These are phyloP conservation scores for Rhynchomys soricoides DNA, from an alignment of 2,113 vertebrate species.

Conservation along the genomic window DNA sequence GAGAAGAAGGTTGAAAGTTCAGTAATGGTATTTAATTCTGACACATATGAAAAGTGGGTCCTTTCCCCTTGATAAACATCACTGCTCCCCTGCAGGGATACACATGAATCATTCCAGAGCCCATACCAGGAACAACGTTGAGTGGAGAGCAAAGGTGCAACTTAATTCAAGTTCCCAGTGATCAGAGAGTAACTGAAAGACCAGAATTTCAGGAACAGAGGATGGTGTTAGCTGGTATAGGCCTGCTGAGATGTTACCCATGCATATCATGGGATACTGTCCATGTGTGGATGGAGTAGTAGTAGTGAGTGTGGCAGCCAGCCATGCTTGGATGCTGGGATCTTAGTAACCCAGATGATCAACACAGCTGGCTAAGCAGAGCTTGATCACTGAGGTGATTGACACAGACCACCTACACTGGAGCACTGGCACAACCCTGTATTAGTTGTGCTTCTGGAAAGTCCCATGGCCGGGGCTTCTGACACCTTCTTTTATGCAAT, in stretches of 20 bases:
- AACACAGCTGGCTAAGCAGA: background rate
- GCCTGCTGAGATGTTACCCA: background rate
- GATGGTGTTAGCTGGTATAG: background rate
- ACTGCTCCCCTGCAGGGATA: background rate
- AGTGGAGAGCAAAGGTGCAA: background rate
- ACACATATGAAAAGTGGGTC: slow-evolving; percentile 58
- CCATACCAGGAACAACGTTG: background rate
- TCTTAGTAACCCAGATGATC: background rate
- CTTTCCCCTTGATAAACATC: slow-evolving; percentile 46
- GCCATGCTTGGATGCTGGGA: background rate
- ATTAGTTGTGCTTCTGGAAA: background rate
- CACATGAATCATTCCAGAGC: slow-evolving; percentile 20
- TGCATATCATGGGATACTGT: background rate
- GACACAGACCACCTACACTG: background rate
- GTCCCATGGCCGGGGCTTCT: background rate
- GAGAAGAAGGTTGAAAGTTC: slow-evolving; percentile 76
- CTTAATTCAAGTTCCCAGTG: background rate
- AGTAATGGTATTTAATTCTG: slow-evolving; percentile 63
- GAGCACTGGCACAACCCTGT: background rate
- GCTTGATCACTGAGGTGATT: background rate
- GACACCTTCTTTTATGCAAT: too few species aligned
- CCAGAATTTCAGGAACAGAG: background rate
- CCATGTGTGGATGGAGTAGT: background rate
- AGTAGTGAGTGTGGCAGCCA: background rate
- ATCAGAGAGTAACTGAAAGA: background rate